Percentiles rank a stretch among this genome's conserved stretches.
phyloP scores from a whole-genome alignment of 1,140 invertebrate genomes.

The Dinoponera quadriceps region DNA sequence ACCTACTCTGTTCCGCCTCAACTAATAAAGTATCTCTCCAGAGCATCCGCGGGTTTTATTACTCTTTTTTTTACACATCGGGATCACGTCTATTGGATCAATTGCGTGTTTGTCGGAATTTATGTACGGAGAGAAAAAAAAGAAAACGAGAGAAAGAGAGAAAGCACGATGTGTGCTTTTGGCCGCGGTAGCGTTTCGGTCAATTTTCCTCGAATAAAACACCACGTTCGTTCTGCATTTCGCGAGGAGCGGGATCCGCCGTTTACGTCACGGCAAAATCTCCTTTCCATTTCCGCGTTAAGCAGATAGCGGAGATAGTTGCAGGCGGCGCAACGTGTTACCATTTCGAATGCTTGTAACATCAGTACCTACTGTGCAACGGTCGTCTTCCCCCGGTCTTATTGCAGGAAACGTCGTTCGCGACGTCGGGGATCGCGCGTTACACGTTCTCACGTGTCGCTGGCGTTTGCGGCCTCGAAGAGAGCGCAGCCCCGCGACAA shows the following conservation, averaged over 20 bases:
- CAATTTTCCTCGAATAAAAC: slow-evolving; percentile 27
- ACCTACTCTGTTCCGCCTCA: neutral
- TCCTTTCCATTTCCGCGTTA: slow-evolving; percentile 41
- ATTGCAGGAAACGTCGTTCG: slow-evolving; percentile 49
- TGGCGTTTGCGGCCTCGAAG: slow-evolving; percentile 15
- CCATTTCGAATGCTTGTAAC: slow-evolving; percentile 43
- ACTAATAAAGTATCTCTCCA: slow-evolving; percentile 13
- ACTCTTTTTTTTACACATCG: no score
- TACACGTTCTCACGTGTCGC: slow-evolving; percentile 43
- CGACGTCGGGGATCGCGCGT: slow-evolving; percentile 43
- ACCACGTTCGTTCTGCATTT: slow-evolving; percentile 15
- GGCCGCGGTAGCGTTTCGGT: neutral
- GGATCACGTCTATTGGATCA: no score
- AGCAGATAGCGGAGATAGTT: slow-evolving; percentile 39
- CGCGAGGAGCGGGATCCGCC: slow-evolving; percentile 6
- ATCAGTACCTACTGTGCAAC: slow-evolving; percentile 40
- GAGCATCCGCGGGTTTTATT: neutral
- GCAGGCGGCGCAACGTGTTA: slow-evolving; percentile 38
- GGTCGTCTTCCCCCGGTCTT: slow-evolving; percentile 35
- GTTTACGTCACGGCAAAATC: slow-evolving; percentile 41
- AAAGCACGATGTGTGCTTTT: neutral
- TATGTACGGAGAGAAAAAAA: no score
- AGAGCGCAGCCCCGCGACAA: neutral
- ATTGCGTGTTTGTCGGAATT: no score
- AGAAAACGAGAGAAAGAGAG: no score